Base-by-base conservation (phyloP, 1,140 invertebrate species). In the Oedothorax gibbosus region DNA sequence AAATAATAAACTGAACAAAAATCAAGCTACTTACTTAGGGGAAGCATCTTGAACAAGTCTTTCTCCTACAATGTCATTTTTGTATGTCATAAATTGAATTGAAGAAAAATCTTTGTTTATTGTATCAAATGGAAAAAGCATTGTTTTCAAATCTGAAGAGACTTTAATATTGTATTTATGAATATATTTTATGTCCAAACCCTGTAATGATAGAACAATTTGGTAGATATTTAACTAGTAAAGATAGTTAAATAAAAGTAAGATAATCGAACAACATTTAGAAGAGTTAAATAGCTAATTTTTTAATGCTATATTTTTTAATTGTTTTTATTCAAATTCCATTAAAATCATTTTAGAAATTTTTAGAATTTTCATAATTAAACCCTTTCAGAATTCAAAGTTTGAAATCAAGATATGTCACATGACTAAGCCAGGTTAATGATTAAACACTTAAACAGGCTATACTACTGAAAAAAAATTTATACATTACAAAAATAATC, bases 121-220 rank as follows among this genome's bases (percentile, higher is more conserved):
- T n/a, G 57, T 49, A 77, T 77, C 60, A 77, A 77, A 77, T 65
- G 75, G 75, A 65, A 77, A 77, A 18, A 77, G 49, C 49, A 77
- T 1, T 51, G 60, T 64, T n/a, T 53, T 77, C 15, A 64, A 35
- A 65, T 77, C 75, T 64, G n/a, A 15, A 51, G 75, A 77, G 50
- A 77, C 9, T 60, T 64, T 77, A 7, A 77, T 20, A 77, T 53
- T 64, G 49, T 77, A 77, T 64, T 65, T 77, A 51, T 65, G 18
- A 15, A 77, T 12, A 64, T 18, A 77, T 12, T 77, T 35, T 50
- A 65, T 18, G 65, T 51, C 20, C 9, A 77, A 18, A 51, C 60
- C 75, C 75, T 77, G 60, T 15, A 35, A 62, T 21, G 14, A 62
- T 14, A 15, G n/a, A 8, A 7, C 35, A 49, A 15, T 68, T 15